Evolutionary conservation across 2,888 invertebrate genomes (phyloP).

Genomic region (Andrena flavipes): DNA sequence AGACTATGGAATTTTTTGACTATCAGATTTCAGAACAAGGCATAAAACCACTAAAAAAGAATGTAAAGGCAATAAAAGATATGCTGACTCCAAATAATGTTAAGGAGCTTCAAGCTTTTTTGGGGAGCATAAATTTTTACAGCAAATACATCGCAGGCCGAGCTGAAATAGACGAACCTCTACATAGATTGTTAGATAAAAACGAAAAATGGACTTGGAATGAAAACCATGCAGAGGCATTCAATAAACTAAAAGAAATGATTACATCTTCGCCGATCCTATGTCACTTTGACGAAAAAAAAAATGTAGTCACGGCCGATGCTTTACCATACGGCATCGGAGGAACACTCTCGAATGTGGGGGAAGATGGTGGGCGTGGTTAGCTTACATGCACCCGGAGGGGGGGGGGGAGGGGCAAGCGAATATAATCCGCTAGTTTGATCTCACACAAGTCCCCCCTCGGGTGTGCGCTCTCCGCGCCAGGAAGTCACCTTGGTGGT

Average conservation of each 20-base stretch:
- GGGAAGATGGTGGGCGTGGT: no score
- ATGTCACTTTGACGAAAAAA: not conserved
- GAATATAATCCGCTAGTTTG: no score
- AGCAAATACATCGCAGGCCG: not conserved
- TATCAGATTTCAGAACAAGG: conserved; percentile 1
- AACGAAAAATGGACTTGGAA: not conserved
- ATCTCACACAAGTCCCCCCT: no score
- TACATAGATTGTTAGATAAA: not conserved
- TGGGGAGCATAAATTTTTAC: not conserved
- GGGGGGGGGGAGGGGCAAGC: no score
- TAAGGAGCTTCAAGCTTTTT: not conserved
- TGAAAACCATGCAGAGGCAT: not conserved
- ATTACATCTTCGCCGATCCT: not conserved
- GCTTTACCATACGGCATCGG: not conserved
- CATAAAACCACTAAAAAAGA: not conserved
- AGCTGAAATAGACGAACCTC: not conserved
- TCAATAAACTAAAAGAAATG: not conserved
- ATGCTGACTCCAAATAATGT: not conserved
- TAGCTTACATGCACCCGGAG: no score
- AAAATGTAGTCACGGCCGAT: no score
- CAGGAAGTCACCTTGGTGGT: no score
- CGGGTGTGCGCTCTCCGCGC: no score
- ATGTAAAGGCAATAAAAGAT: not conserved
- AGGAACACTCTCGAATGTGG: not conserved
- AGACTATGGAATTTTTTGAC: not conserved